Percentiles rank a stretch among this genome's conserved stretches.
Conservation (phyloP, 2,888 invertebrate genomes). For the Dicyrtomina minuta region DNA sequence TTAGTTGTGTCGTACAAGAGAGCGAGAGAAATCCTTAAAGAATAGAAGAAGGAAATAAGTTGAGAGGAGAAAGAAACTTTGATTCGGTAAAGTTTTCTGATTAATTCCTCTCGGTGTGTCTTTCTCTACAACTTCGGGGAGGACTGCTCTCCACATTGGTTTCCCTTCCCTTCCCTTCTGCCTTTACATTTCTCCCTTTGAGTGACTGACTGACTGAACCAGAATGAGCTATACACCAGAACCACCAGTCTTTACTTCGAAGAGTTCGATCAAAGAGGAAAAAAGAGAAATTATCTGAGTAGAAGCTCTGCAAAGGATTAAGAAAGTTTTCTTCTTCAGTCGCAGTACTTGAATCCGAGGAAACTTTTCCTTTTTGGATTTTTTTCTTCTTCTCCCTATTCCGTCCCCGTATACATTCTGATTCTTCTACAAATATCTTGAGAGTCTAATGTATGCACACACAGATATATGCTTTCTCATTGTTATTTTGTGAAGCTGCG, state of each 20-base stretch:
- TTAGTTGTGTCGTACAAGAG: neutral
- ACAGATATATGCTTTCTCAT: neutral
- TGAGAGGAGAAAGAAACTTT: conserved; percentile 41
- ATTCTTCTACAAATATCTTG: no score
- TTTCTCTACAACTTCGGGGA: conserved; percentile 33
- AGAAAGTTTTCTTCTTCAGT: conserved; percentile 26
- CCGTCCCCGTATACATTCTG: no score
- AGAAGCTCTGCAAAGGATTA: conserved; percentile 41
- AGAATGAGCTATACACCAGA: neutral
- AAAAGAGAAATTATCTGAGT: conserved; percentile 49
- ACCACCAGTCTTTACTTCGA: neutral
- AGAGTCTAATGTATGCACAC: neutral
- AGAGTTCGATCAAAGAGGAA: conserved; percentile 50
- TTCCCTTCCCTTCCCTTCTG: no score
- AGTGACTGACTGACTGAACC: conserved; percentile 16
- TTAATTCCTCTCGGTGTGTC: conserved; percentile 41
- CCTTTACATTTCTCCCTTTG: neutral
- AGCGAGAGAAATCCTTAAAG: neutral
- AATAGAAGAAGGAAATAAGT: conserved; percentile 23
- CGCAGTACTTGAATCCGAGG: conserved; percentile 1
- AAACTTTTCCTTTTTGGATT: conserved; percentile 17
- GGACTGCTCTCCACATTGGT: no score
- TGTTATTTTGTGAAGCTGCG: conserved; percentile 3
- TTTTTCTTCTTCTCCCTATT: conserved; percentile 2
- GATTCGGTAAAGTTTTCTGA: conserved; percentile 43